Evolutionary conservation across 1,140 invertebrate genomes (phyloP).

Genomic region (Dryas iulia): DNA sequence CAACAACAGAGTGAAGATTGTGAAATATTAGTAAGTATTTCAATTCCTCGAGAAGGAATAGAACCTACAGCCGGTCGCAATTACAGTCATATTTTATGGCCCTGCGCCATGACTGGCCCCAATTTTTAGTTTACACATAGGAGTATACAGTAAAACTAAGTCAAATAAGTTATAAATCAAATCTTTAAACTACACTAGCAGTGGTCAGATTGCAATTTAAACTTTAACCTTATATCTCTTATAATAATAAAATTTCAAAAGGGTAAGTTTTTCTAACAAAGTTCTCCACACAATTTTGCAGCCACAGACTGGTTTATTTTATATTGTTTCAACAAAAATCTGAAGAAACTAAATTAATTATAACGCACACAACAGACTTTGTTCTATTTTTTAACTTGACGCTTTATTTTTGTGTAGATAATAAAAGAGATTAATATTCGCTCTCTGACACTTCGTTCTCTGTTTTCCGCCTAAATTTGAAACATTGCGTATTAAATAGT

Average conservation of each 20-base stretch:
- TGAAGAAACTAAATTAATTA: neutral
- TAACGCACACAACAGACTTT: neutral
- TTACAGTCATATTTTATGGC: too few relatives aligned
- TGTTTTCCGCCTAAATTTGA: too few relatives aligned
- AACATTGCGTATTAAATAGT: too few relatives aligned
- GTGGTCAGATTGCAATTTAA: slow-evolving; percentile 27
- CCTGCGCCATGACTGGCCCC: too few relatives aligned
- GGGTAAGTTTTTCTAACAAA: neutral
- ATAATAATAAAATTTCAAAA: neutral
- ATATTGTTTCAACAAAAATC: neutral
- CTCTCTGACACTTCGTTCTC: too few relatives aligned
- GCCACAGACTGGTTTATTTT: neutral
- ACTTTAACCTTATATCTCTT: neutral
- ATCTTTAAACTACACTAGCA: slow-evolving; percentile 21
- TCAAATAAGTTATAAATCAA: slow-evolving; percentile 13
- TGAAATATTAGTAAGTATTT: too few relatives aligned
- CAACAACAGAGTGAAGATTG: too few relatives aligned
- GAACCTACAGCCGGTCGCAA: too few relatives aligned
- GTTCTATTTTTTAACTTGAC: neutral
- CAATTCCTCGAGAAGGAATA: too few relatives aligned
- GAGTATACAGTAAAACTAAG: neutral
- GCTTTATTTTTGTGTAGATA: too few relatives aligned
- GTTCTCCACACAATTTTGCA: neutral
- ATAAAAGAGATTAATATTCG: too few relatives aligned
- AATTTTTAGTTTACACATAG: too few relatives aligned